Base-by-base conservation (phyloP, 2,888 invertebrate genomes). In the Camponotus fellah region DNA sequence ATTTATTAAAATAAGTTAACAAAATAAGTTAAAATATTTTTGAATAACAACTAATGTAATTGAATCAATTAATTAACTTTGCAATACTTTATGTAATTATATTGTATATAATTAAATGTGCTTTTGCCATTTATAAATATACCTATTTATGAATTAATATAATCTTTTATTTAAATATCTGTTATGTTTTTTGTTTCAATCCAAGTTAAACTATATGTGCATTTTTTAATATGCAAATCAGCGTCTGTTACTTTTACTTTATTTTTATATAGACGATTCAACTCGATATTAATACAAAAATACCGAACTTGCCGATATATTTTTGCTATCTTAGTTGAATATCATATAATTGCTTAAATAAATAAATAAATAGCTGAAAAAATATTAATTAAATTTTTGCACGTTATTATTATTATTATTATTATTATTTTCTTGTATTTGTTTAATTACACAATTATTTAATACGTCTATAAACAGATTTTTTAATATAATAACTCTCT, bases 221-320 rank as follows among this genome's bases (percentile, higher is more conserved):
- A 43, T 8, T 6, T 14, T 66, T 68, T 32, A 32, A 65, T 65
- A 65, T 5, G 17, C 32, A 68, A 66, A 8, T 14, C 9, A 40
- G 5, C 14, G 17, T 68, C 32, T 17, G 10, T 49, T 68, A 68
- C 32, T 49, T 68, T 68, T 68, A 68, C 10, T 46, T 43, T 68
- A 68, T n/a, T 46, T 43, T 5, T 0, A 10, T 17, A 1, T 43
- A 40, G 6, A 40, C 12, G 9, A 37, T 46, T 46, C 4, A 46
- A 65, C 10, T 14, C 5, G 3, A 43, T 43, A 46, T 68, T 46
- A 14, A 1, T 21, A 21, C 12, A 40, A 37, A 37, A 6, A 37
- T 37, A 37, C 6, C 6, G 6, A 37, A 37, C 0, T 37, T 37
- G 6, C 6, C 37, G 3, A 37, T 65, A n/a, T 40, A 21, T 14